A percentile compares a stretch with the other conserved stretches of the same genome.
Evolutionary conservation across 2,797 vertebrate genomes (phyloP).

Genomic region (Thunnus albacares): DNA sequence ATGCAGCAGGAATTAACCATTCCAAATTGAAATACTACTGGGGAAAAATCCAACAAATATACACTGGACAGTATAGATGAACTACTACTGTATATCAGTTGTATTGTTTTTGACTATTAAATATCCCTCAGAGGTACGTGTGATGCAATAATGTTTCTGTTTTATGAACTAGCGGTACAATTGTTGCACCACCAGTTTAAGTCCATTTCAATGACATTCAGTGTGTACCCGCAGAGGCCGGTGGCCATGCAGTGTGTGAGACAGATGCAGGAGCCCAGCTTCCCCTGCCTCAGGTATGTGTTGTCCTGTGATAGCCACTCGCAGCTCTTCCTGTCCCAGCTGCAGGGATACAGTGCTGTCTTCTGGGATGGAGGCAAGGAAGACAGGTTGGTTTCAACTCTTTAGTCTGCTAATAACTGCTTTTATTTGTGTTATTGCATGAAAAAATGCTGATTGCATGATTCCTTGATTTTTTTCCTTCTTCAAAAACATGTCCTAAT

Average conservation of each 20-base stretch:
- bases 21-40: no score
- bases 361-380: constrained; percentile 94
- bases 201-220: not conserved
- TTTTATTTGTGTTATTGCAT: not conserved
- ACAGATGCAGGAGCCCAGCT: constrained; percentile 95
- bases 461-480: not conserved
- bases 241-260: constrained; percentile 89
- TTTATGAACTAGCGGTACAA: not conserved
- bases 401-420: not conserved
- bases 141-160: not conserved
- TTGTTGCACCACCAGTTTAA: not conserved
- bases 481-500: not conserved
- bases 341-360: constrained; percentile 91
- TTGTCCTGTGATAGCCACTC: constrained; percentile 90
- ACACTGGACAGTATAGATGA: no score
- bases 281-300: constrained; percentile 92
- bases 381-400: constrained; percentile 85
- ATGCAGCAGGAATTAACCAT: no score
- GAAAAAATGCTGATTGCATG: not conserved
- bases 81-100: not conserved
- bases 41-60: no score
- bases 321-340: constrained; percentile 91
- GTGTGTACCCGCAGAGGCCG: constrained; percentile 87
- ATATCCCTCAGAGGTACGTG: not conserved
- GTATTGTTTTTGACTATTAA: not conserved